phyloP scores from a whole-genome alignment of 2,113 vertebrate species.

The Siniperca knerii region DNA sequence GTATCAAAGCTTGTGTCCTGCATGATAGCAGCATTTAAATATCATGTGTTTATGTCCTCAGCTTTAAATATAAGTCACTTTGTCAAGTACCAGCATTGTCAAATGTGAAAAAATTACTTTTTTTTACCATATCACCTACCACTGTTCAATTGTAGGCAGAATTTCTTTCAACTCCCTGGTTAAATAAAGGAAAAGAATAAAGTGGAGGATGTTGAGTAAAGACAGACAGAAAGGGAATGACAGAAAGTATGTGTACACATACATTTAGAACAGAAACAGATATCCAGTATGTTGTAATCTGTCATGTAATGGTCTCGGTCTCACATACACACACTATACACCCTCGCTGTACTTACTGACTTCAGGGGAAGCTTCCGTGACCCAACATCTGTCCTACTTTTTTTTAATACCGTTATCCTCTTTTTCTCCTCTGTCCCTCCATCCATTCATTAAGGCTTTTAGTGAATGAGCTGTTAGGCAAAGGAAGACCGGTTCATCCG shows the following conservation, averaged over 20 bases:
- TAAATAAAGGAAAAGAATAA: neutral
- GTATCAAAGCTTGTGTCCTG: neutral
- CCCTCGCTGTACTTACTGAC: slow-evolving; percentile 33
- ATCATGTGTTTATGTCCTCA: neutral
- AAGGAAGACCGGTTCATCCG: slow-evolving; percentile 51
- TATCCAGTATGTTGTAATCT: neutral
- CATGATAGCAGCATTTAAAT: slow-evolving; percentile 28
- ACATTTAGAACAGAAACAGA: neutral
- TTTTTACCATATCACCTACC: neutral
- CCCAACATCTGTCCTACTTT: slow-evolving; percentile 64
- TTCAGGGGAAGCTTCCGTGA: slow-evolving; percentile 38
- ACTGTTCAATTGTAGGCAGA: no score
- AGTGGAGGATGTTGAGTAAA: neutral
- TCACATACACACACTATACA: neutral
- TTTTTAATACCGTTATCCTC: slow-evolving; percentile 58
- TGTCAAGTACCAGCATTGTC: neutral
- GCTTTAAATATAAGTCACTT: slow-evolving; percentile 18
- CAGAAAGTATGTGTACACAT: neutral
- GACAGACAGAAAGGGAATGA: neutral
- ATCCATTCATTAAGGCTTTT: slow-evolving; percentile 62
- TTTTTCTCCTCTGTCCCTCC: slow-evolving; percentile 20
- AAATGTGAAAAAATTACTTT: neutral
- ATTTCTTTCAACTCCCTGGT: neutral
- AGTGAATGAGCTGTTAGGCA: slow-evolving; percentile 64
- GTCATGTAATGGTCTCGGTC: slow-evolving; percentile 10